These are phyloP conservation scores for Neosilurus mollespiculum DNA, from an alignment of 2,797 vertebrate genomes.

Conservation along the genomic window DNA sequence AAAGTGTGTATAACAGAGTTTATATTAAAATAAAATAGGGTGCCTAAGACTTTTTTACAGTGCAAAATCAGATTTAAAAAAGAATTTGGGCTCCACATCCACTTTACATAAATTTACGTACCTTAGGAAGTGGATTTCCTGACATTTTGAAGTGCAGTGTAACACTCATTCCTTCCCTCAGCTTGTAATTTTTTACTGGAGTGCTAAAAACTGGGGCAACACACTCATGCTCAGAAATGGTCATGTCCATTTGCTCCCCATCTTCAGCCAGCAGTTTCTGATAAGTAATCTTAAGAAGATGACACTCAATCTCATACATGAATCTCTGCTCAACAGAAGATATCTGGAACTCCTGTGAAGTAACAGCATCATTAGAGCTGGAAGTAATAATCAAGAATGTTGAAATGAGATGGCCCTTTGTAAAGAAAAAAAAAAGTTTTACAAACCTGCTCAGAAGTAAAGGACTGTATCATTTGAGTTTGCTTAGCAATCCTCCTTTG, in stretches of 20 bases:
- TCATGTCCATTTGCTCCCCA: constrained; percentile 84
- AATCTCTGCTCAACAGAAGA: constrained; percentile 93
- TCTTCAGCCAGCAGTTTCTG: constrained; percentile 88
- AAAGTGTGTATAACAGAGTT: too few relatives aligned
- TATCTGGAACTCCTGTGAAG: constrained; percentile 85
- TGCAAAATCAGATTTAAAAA: too few relatives aligned
- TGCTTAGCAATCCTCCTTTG: constrained; percentile 85
- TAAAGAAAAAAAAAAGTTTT: background rate
- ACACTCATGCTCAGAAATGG: constrained; percentile 80
- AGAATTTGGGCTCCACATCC: too few relatives aligned
- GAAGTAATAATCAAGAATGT: background rate
- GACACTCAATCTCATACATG: constrained; percentile 94
- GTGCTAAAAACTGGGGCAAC: constrained; percentile 83
- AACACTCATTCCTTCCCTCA: constrained; percentile 91
- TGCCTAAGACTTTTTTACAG: too few relatives aligned
- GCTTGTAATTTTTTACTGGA: constrained; percentile 90
- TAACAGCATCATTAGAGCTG: background rate
- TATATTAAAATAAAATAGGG: too few relatives aligned
- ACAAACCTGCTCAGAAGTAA: constrained; percentile 85
- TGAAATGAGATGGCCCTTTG: background rate
- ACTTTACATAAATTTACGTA: constrained; percentile 56
- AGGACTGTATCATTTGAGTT: constrained; percentile 80
- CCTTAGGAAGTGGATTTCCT: constrained; percentile 92
- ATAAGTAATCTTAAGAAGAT: constrained; percentile 91
- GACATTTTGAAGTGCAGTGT: constrained; percentile 92